phyloP scores from a whole-genome alignment of 2,113 vertebrate genomes.

The Corvus moneduloides region DNA sequence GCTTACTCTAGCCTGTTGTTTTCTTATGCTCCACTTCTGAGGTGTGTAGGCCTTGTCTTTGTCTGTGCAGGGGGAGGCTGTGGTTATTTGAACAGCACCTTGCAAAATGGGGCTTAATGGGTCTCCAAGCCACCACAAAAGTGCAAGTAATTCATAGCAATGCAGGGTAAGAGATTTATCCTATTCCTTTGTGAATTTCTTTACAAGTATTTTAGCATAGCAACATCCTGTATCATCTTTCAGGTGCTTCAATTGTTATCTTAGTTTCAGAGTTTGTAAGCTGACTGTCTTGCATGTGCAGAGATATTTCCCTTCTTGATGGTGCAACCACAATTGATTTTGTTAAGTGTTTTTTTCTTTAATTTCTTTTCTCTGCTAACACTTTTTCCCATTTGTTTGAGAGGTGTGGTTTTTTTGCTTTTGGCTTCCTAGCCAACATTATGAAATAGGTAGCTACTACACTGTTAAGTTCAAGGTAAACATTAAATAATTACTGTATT shows the following conservation, averaged over 20 bases:
- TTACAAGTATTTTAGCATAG: not conserved
- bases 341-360: not conserved
- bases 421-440: not conserved
- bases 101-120: not conserved
- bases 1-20: not conserved
- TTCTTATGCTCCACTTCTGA: not conserved
- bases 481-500: not conserved
- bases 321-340: not conserved
- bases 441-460: not conserved
- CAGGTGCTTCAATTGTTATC: not conserved
- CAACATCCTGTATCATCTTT: not conserved
- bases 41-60: not conserved
- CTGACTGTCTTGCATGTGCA: not conserved
- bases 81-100: not conserved
- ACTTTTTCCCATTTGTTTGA: not conserved
- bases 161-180: not conserved
- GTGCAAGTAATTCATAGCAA: not conserved
- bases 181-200: not conserved
- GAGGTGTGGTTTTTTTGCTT: not conserved
- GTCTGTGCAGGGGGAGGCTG: not conserved
- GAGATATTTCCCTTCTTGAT: not conserved
- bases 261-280: not conserved
- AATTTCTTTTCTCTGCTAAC: not conserved
- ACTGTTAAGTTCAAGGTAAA: not conserved
- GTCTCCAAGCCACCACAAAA: not conserved